A percentile compares a stretch with the other conserved stretches of the same genome.
These are phyloP conservation scores for Octomys mimax DNA, from an alignment of 2,797 vertebrate species.

Conservation along the genomic window DNA sequence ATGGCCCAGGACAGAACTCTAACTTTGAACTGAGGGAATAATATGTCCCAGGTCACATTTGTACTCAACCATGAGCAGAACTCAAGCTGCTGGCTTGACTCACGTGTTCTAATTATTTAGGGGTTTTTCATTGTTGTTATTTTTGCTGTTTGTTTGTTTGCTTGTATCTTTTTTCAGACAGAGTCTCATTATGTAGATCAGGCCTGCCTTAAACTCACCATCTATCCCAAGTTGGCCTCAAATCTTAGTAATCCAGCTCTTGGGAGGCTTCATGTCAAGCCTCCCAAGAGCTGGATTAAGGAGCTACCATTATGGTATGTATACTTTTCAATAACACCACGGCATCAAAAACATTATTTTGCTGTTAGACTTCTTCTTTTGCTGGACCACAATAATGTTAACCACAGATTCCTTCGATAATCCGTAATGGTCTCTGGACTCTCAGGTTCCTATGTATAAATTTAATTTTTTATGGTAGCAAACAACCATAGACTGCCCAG, in stretches of 20 bases:
- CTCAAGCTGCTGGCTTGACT: background rate
- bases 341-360: background rate
- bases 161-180: too few species aligned
- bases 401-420: background rate
- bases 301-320: too few species aligned
- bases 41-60: background rate
- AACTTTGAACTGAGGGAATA: background rate
- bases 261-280: too few species aligned
- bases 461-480: slow-evolving; percentile 5
- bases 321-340: background rate
- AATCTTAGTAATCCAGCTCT: background rate
- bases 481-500: background rate
- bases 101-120: background rate
- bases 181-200: too few species aligned
- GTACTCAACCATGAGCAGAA: background rate
- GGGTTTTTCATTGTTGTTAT: background rate
- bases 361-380: background rate
- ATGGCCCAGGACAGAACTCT: background rate
- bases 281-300: background rate
- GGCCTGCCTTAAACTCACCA: too few species aligned
- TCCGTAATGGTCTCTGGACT: background rate
- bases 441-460: background rate
- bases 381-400: background rate
- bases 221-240: too few species aligned
- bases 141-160: too few species aligned